Base-by-base conservation (phyloP, 1,140 invertebrate species). In the Latrodectus geometricus region DNA sequence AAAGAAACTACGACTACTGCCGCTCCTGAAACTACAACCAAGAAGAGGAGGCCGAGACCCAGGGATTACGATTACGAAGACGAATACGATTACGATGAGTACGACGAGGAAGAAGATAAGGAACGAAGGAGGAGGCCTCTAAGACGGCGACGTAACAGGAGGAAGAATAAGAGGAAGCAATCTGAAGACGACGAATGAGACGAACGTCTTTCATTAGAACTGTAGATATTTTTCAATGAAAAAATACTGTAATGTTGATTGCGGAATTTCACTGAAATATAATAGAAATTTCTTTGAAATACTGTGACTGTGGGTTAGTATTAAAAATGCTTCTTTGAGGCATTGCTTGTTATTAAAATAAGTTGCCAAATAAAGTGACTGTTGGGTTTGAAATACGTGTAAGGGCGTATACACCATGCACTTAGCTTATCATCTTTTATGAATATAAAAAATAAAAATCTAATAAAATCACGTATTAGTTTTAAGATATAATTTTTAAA, bases 1-100 rank as follows among this genome's bases (percentile, higher is more conserved):
- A 93, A 96, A 91, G 93, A 94, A 0, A 93, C 94, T 0, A 93
- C 94, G 0, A 95, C 95, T 4, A 86, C 70, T 23, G n/a, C 54
- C 9, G 56, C 77, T 0, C 20, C 54, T 2, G 76, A 83, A 7
- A 52, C 73, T 3, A 79, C 75, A 4, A 21, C 61, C 7, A 52
- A 52, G 3, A 75, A 68, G 17, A 75, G 21, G 15, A 70, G 72
- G 17, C 21, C 56, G 4, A 56, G 56, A 9, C 52, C 68, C 7
- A 61, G 66, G 0, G 84, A 87, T 7, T 75, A 87, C 4, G 76
- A 87, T 35, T 72, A 87, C 11, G 85, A 87, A 2, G 76, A 87
- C 4, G 85, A 87, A 11, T 72, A 87, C n/a, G 72, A 84, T 21
- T 69, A 87, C 0, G 85, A 87, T 66, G 76, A 87, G 12, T 70